phyloP scores from a whole-genome alignment of 2,113 vertebrate genomes.

The Oreochromis aureus region DNA sequence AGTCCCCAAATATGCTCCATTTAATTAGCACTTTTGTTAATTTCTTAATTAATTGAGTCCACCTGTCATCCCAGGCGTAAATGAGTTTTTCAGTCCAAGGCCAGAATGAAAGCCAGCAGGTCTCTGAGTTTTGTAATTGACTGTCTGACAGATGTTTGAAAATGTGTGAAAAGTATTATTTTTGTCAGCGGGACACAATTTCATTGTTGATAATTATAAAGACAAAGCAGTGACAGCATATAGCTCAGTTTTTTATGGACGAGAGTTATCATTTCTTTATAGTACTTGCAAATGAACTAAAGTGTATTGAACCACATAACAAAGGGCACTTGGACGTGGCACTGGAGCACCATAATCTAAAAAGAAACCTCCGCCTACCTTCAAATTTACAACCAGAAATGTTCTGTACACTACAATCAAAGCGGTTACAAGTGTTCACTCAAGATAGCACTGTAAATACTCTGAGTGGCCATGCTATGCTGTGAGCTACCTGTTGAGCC shows the following conservation, averaged over 20 bases:
- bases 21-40: conserved; percentile 8
- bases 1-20: not conserved
- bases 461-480: not conserved
- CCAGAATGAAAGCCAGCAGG: not conserved
- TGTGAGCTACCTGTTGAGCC: not conserved
- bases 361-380: not conserved
- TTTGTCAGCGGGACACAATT: not conserved
- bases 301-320: not conserved
- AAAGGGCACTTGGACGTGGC: not conserved
- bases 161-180: not conserved
- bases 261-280: not conserved
- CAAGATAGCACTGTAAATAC: not conserved
- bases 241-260: not conserved
- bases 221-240: not conserved
- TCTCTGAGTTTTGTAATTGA: not conserved
- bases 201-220: not conserved
- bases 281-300: not conserved
- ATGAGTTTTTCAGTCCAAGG: not conserved
- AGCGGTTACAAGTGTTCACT: not conserved
- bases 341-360: not conserved
- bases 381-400: not conserved
- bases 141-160: not conserved
- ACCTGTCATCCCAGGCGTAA: conserved; percentile 11
- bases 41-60: conserved; percentile 7
- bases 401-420: not conserved